Base-by-base conservation (phyloP, 2,888 invertebrate genomes). In the Laothoe populi region DNA sequence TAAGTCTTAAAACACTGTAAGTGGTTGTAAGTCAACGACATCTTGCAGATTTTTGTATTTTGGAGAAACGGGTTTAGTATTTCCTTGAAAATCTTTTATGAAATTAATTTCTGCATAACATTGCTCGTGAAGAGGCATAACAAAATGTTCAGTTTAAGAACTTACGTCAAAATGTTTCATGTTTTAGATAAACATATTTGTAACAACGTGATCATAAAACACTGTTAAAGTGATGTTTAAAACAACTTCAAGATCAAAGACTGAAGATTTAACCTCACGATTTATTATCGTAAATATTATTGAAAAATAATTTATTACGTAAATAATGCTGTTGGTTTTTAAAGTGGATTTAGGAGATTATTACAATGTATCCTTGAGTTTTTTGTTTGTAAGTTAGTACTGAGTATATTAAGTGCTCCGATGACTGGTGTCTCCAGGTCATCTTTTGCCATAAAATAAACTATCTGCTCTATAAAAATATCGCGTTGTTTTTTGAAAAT, bases 1-100 rank as follows among this genome's bases (percentile, higher is more conserved):
- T 63, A 63, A 68, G 59, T 63, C 10, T 62, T 60, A 19, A 35
- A 61, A 40, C 40, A 31, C 35, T 21, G 24, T 35, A 46, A 62
- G 19, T 62, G 23, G 42, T 44, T 4, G 53, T 42, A 46, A 60
- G 63, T 63, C 62, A 59, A 48, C 44, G 63, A 61, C 64, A 65
- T 46, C 11, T 11, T 24, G 19, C 46, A 13, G 13, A 38, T 60
- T 21, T 46, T 19, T 21, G 19, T 45, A 45, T 45, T 16, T 5
- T 46, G 4, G 10, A 13, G 10, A 16, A 45, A n/a, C 11, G n/a
- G 48, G 1, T 21, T 21, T 46, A 42, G 8, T 23, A 7, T 5
- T 35, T 31, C 11, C n/a, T n/a, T 21, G 5, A 13, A 4, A 58
- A 49, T 31, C 7, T 42, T 57, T 5, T 42, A 42, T n/a, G 2